phyloP scores from a whole-genome alignment of 1,140 invertebrate genomes.

The Odontomachus brunneus region DNA sequence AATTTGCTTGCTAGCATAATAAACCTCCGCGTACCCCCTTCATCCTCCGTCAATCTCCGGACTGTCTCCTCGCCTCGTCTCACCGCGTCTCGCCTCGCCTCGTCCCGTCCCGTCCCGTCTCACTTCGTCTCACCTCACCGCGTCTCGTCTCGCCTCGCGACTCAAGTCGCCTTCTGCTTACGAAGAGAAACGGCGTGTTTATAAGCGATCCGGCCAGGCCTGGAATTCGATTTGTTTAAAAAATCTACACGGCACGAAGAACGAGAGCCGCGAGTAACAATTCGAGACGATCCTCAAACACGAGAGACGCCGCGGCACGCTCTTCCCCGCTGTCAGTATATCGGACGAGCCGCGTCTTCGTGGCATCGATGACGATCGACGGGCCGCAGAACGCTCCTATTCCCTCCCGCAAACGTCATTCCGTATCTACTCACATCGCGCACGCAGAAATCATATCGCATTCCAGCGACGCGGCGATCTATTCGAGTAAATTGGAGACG shows the following conservation, averaged over 20 bases:
- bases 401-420: conserved; percentile 37
- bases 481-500: conserved; percentile 8
- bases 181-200: conserved; percentile 72
- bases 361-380: conserved; percentile 64
- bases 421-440: conserved; percentile 53
- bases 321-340: conserved; percentile 76
- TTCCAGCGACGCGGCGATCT: conserved; percentile 57
- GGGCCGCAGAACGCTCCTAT: conserved; percentile 17
- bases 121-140: conserved; percentile 10
- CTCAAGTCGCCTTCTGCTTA: conserved; percentile 31
- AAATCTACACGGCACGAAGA: conserved; percentile 69
- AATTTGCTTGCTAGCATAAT: conserved; percentile 80
- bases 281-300: conserved; percentile 72
- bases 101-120: not conserved
- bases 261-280: conserved; percentile 77
- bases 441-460: conserved; percentile 50
- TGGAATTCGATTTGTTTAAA: conserved; percentile 83
- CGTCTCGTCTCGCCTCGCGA: not conserved
- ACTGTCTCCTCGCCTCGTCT: conserved; percentile 20
- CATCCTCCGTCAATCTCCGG: conserved; percentile 32
- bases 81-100: not conserved
- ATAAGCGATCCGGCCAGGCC: conserved; percentile 72
- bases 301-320: conserved; percentile 39
- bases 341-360: conserved; percentile 33
- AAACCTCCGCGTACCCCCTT: conserved; percentile 65